Base-by-base conservation (phyloP, 2,113 vertebrate species). In the Physeter macrocephalus region DNA sequence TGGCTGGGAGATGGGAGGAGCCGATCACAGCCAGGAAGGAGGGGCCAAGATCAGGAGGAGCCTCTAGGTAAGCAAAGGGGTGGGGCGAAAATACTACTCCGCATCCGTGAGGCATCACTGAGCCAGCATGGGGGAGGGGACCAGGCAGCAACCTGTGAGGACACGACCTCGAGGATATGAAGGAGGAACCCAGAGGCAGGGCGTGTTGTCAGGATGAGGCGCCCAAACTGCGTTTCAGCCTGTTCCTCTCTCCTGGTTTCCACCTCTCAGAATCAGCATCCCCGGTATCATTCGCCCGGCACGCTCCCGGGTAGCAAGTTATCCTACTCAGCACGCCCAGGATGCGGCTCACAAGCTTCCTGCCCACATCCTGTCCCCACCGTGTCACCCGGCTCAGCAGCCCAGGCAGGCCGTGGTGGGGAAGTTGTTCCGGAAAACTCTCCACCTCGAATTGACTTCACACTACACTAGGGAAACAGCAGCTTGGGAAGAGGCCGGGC, bases 331-430 rank as follows among this genome's bases (percentile, higher is more conserved):
- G 52, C 82, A 94, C 17, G 17, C 31, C 77, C 87, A 71, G 94
- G 43, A 94, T 93, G 77, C 74, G 78, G 94, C 94, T 97, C 66
- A 10, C 61, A 81, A 31, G 36, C 61, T 89, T 96, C 96, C 94
- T 93, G 92, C 83, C 93, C 92, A 96, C 82, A 94, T n/a, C 34
- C 77, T 80, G 34, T 71, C 57, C 36, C 10, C 15, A 21, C 41
- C 8, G 6, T 9, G 9, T 29, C 66, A 31, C 75, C 21, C 4
- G 0, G 62, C 25, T 62, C 46, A 10, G 83, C 5, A 4, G 71
- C 5, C 2, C 75, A 84, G 91, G 31, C 94, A n/a, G 69, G 71
- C 4, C 2, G 9, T 36, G 75, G 49, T 36, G 1, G 8, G 78
- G 85, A 75, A 49, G 17, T 36, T 25, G 69, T 36, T 88, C 59